phyloP scores from a whole-genome alignment of 1,140 invertebrate genomes.

The Idris sp. region DNA sequence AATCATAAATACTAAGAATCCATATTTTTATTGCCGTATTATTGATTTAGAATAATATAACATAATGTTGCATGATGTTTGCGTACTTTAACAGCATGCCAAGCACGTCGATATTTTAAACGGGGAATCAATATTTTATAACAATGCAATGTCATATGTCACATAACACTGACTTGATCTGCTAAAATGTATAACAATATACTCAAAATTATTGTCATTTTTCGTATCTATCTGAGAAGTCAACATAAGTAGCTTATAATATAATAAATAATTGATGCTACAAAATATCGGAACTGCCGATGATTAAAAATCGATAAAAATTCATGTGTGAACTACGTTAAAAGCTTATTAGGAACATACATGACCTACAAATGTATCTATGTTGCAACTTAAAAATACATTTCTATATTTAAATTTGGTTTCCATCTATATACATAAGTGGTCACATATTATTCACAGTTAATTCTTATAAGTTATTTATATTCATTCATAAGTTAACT shows the following conservation, averaged over 20 bases:
- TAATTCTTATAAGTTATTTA: no score
- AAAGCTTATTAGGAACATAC: no score
- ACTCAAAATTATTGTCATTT: conserved; percentile 47
- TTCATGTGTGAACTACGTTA: no score
- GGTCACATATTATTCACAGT: no score
- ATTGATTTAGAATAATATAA: conserved; percentile 15
- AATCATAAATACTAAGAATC: conserved; percentile 15
- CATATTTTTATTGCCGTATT: conserved; percentile 24
- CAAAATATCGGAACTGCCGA: conserved; percentile 12
- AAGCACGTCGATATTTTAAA: conserved; percentile 16
- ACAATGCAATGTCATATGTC: conserved; percentile 18
- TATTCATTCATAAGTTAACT: no score
- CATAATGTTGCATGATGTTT: conserved; percentile 4
- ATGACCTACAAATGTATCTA: background rate
- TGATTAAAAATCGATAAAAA: conserved; percentile 1
- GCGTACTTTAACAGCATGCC: conserved; percentile 3
- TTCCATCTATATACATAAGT: no score
- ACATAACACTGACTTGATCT: conserved; percentile 25
- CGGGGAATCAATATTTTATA: conserved; percentile 23
- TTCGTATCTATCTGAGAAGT: conserved; percentile 18
- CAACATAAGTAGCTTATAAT: conserved; percentile 16
- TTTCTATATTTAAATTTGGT: no score
- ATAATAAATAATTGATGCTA: conserved; percentile 10
- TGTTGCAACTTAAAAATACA: no score
- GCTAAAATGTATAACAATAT: conserved; percentile 33